These are phyloP conservation scores for Diplosoma virens DNA, from an alignment of 23 tunicate species.

Conservation along the genomic window DNA sequence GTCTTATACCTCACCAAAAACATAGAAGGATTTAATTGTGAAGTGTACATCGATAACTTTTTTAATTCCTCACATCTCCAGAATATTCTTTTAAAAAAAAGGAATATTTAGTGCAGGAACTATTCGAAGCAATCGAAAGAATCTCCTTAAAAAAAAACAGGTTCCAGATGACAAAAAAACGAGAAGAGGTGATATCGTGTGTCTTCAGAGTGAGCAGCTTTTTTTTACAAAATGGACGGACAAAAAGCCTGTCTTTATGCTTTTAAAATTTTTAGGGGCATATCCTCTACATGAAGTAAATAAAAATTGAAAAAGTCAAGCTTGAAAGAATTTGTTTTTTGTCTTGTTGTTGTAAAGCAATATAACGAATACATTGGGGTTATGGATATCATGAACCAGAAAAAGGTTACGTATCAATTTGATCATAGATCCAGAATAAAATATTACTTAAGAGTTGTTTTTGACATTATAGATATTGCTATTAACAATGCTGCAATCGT, in stretches of 20 bases:
- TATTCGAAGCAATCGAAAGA: not conserved
- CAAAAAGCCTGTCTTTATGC: not conserved
- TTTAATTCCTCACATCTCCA: not conserved
- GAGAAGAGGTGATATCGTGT: not conserved
- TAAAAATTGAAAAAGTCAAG: not conserved
- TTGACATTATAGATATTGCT: not conserved
- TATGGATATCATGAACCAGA: not conserved
- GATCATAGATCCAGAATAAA: not conserved
- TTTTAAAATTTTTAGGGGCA: not conserved
- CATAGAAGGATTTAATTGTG: not conserved
- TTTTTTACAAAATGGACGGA: not conserved
- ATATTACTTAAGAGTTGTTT: conserved; percentile 3
- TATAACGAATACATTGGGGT: not conserved
- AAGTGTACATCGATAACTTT: not conserved
- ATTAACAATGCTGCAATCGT: not conserved
- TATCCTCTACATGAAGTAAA: not conserved
- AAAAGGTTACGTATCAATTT: conserved; percentile 2
- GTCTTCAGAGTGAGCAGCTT: not conserved
- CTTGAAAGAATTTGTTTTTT: not conserved
- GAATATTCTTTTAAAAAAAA: not conserved
- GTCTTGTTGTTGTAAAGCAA: not conserved
- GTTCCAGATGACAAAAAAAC: not conserved
- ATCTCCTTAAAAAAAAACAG: not conserved
- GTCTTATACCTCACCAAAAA: not conserved
- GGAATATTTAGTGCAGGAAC: not conserved